A percentile compares a stretch with the other conserved stretches of the same genome.
Conservation (phyloP, 2,113 vertebrate species). For the Bufo bufo region DNA sequence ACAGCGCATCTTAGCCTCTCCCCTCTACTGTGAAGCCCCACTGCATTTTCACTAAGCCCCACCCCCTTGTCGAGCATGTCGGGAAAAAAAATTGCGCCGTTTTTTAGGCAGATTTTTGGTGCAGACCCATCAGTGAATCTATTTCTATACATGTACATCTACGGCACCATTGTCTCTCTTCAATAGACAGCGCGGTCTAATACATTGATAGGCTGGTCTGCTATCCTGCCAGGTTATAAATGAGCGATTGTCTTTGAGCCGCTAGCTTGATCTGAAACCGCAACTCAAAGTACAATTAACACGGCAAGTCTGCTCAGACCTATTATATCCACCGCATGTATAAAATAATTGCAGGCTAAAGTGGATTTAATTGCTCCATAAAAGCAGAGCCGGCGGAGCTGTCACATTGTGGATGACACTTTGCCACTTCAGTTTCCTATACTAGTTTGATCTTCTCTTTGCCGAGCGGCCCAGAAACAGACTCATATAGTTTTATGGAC, state of each 20-base stretch:
- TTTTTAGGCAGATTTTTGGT: too few relatives aligned
- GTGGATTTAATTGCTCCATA: not conserved
- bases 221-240: not conserved
- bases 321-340: not conserved
- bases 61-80: too few relatives aligned
- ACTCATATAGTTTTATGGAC: constrained; percentile 48
- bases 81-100: too few relatives aligned
- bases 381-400: not conserved
- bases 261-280: constrained; percentile 4
- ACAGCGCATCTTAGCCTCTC: too few relatives aligned
- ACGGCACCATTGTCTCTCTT: not conserved
- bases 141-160: not conserved
- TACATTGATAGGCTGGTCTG: not conserved
- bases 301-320: not conserved
- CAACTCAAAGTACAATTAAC: not conserved
- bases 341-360: constrained; percentile 21
- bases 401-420: constrained; percentile 27
- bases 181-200: not conserved
- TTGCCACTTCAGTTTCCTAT: constrained; percentile 36
- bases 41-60: too few relatives aligned
- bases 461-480: constrained; percentile 29
- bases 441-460: constrained; percentile 9
- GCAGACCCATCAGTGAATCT: too few relatives aligned
- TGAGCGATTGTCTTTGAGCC: not conserved
- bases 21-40: too few relatives aligned